Evolutionary conservation across 2,888 invertebrate species (phyloP).

Genomic region (Eupithecia pulchellata): DNA sequence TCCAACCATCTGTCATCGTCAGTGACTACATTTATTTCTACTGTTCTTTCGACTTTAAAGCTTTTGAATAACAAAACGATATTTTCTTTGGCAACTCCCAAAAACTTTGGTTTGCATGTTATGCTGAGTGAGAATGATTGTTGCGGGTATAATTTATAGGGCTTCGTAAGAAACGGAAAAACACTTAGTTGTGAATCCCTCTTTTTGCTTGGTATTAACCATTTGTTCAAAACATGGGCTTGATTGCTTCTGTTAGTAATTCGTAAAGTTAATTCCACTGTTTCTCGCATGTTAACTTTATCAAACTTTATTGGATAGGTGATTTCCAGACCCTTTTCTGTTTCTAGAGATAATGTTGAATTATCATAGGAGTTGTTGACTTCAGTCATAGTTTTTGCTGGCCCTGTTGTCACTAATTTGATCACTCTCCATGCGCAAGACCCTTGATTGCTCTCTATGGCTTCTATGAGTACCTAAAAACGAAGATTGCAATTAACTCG

Average conservation of each 20-base stretch:
- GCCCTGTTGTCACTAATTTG: conserved; percentile 52
- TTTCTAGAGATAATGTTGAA: conserved; percentile 62
- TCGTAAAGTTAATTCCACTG: conserved; percentile 54
- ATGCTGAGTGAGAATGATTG: conserved; percentile 75
- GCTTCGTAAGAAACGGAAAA: conserved; percentile 65
- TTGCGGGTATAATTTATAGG: conserved; percentile 68
- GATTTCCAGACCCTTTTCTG: conserved; percentile 83
- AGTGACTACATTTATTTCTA: conserved; percentile 80
- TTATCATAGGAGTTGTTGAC: conserved; percentile 59
- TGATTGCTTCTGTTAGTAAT: conserved; percentile 77
- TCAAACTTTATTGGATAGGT: conserved; percentile 79
- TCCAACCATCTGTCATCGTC: conserved; percentile 46
- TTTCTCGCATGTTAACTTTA: conserved; percentile 69
- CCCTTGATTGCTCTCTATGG: conserved; percentile 90
- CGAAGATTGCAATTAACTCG: neutral
- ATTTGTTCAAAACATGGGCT: conserved; percentile 74
- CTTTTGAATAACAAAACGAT: conserved; percentile 86
- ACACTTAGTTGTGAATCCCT: conserved; percentile 82
- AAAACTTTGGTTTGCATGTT: conserved; percentile 84
- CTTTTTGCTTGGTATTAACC: conserved; percentile 81
- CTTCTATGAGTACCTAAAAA: conserved; percentile 85
- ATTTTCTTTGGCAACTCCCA: conserved; percentile 86
- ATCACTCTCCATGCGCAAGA: conserved; percentile 86
- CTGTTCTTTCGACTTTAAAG: conserved; percentile 86
- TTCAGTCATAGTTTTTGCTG: conserved; percentile 49